phyloP scores from a whole-genome alignment of 2,797 vertebrate species.

The Characodon lateralis region DNA sequence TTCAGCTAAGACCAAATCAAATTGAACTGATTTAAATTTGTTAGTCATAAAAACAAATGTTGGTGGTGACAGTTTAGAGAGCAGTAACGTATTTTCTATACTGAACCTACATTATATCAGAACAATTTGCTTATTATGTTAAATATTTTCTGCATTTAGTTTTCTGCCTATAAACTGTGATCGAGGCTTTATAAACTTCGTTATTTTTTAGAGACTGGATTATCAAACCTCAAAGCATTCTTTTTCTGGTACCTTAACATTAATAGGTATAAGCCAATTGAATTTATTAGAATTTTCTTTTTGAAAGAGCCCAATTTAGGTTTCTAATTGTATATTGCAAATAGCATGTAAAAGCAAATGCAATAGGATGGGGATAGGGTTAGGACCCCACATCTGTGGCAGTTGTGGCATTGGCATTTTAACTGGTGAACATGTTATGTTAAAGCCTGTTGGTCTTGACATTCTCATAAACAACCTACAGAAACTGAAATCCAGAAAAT shows the following conservation, averaged over 20 bases:
- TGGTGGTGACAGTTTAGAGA: constrained; percentile 13
- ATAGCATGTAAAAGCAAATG: no score
- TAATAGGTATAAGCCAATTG: no score
- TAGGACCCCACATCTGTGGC: background rate
- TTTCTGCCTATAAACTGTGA: background rate
- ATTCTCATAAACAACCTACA: background rate
- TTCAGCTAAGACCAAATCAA: constrained; percentile 30
- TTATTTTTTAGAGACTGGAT: background rate
- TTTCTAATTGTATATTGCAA: no score
- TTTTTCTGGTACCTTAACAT: background rate
- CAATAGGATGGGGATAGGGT: no score
- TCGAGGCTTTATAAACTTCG: background rate
- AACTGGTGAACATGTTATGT: background rate
- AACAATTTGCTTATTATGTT: constrained; percentile 7
- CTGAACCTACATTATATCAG: constrained; percentile 1
- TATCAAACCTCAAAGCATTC: background rate
- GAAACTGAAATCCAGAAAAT: background rate
- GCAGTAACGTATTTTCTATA: background rate
- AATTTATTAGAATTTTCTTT: no score
- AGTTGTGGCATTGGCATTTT: background rate
- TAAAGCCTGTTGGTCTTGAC: background rate
- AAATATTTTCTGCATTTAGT: background rate
- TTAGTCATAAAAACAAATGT: constrained; percentile 24
- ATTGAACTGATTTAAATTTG: constrained; percentile 32
- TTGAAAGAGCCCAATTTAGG: no score